Base-by-base conservation (phyloP, 2,888 invertebrate genomes). In the Actias luna region DNA sequence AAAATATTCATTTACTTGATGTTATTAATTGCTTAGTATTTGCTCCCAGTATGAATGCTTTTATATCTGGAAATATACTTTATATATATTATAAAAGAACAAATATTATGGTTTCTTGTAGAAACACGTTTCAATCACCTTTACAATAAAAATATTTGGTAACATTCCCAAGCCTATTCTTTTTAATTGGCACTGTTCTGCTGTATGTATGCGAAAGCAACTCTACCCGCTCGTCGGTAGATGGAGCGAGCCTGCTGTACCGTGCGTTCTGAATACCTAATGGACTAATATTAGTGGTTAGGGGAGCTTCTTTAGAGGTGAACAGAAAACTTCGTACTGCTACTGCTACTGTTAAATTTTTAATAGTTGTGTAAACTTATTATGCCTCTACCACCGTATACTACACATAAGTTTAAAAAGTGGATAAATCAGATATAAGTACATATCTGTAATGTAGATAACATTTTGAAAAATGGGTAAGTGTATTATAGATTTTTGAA, bases 271-370 rank as follows among this genome's bases (percentile, higher is more conserved):
- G 92, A 92, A 92, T 92, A 92, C 89, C 86, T 91, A 91, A 92
- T 91, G 89, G 87, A 86, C 86, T 90, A 89, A 90, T 90, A 90
- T 91, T 89, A 89, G 89, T 89, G 87, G 86, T 76, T 80, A 80
- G 84, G 86, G 85, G 82, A 88, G 85, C 86, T 89, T 88, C 83
- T 87, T 84, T 82, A 84, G 83, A 89, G 88, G 90, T 89, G 87
- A 85, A 83, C 82, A 80, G 79, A 80, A 83, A 88, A 89, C 87
- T 89, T 86, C 80, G 88, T 85, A 91, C 89, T 80, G 76, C 80
- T 76, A 72, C 80, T 85, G 84, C 83, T 85, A 87, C 79, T 88
- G 88, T 85, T 86, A 82, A 82, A 86, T 81, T 85, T 85, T 85
- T 83, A 85, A 82, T 82, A 46, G 22, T 22, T 46, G 79, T 73